These are phyloP conservation scores for Beroe forskalii DNA, from an alignment of 37 sponge, comb jelly and placozoan genomes.

Conservation along the genomic window DNA sequence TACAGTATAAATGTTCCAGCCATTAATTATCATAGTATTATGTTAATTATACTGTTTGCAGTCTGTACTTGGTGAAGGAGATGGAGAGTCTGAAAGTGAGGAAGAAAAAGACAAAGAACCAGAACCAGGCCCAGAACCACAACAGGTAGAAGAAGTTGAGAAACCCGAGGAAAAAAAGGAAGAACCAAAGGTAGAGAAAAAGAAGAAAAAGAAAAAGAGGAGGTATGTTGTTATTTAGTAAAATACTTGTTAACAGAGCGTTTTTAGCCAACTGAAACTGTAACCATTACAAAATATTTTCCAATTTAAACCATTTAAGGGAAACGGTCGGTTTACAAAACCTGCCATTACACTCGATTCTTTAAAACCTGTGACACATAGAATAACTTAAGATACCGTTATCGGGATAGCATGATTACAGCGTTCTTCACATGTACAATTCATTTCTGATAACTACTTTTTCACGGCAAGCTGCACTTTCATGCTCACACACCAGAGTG, in stretches of 20 bases:
- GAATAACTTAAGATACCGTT: too few species aligned
- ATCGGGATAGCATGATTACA: neutral
- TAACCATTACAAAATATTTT: too few species aligned
- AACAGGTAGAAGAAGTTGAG: neutral
- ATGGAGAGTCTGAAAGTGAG: conserved; percentile 53
- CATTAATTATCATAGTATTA: too few species aligned
- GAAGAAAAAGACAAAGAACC: conserved; percentile 31
- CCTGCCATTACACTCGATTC: too few species aligned
- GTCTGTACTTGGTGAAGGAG: conserved; percentile 25
- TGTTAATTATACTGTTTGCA: too few species aligned
- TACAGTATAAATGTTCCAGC: too few species aligned
- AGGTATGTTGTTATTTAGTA: neutral
- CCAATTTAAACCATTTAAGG: too few species aligned
- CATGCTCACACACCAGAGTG: neutral
- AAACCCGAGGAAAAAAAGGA: neutral
- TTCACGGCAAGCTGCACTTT: neutral
- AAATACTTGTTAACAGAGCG: too few species aligned
- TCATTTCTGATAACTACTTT: conserved; percentile 8
- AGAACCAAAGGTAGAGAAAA: conserved; percentile 48
- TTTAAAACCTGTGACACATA: too few species aligned
- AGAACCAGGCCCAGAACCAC: too few species aligned
- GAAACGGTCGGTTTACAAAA: too few species aligned
- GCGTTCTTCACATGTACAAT: neutral
- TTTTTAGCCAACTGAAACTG: too few species aligned
- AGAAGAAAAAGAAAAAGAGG: conserved; percentile 66